Percentiles rank a stretch among this genome's conserved stretches.
phyloP scores from a whole-genome alignment of 1,140 invertebrate genomes.

The Adoxophyes honmai region DNA sequence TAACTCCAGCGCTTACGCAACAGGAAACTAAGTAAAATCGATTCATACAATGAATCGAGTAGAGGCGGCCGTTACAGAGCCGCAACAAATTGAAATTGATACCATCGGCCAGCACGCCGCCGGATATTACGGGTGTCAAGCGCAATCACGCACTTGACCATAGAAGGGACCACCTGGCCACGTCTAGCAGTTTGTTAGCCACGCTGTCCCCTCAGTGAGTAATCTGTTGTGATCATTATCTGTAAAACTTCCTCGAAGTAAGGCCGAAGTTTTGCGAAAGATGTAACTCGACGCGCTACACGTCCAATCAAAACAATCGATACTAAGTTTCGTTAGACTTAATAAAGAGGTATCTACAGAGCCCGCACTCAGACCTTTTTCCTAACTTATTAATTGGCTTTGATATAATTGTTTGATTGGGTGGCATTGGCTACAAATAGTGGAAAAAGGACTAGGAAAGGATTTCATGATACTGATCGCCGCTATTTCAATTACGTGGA shows the following conservation, averaged over 20 bases:
- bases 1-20: conserved; percentile 59
- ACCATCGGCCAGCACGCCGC: conserved; percentile 62
- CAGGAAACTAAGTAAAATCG: conserved; percentile 70
- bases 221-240: conserved; percentile 15
- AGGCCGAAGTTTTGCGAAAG: conserved; percentile 3
- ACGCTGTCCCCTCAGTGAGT: not conserved
- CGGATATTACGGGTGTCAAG: conserved; percentile 73
- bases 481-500: too few species aligned
- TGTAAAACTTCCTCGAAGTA: not conserved
- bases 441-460: too few species aligned
- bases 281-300: conserved; percentile 8
- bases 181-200: conserved; percentile 35
- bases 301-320: conserved; percentile 10
- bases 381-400: too few species aligned
- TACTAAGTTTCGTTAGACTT: conserved; percentile 1
- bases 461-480: too few species aligned
- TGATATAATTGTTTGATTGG: too few species aligned
- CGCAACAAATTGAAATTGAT: conserved; percentile 75
- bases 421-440: too few species aligned
- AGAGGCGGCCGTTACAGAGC: conserved; percentile 56
- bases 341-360: not conserved
- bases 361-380: too few species aligned
- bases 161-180: conserved; percentile 21
- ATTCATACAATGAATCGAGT: conserved; percentile 59
- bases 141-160: conserved; percentile 56